Evolutionary conservation across 1,140 invertebrate species (phyloP), one percentile per base, ranked within the genome.

Genomic region (Zaprionus nigranus): DNA sequence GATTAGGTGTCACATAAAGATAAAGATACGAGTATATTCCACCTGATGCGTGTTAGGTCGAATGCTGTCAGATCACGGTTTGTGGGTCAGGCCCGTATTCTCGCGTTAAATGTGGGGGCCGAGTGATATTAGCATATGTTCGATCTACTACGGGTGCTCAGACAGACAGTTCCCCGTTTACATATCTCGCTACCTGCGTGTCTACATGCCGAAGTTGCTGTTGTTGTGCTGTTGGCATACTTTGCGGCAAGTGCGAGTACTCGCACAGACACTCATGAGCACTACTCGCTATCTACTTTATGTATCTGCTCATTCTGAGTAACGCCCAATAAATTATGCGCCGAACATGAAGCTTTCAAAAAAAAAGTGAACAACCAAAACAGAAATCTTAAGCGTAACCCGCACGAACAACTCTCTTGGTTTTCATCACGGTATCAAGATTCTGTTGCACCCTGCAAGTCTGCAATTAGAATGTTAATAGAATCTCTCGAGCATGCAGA

Each of bases 271-370:
- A 54, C 49, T 34, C 57, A 59, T 61, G 49, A 43, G 51, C 40
- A 30, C 20, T 17, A 12, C 15, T n/a, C 56, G 59, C 60, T 63
- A 70, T 75, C 72, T 75, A 43, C 71, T 62, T 62, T 74, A 74
- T 69, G 71, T 62, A 74, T 69, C 66, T 75, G 63, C 70, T 75
- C 72, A 70, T 75, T 75, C 66, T 70, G 61, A 63, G 78, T 81
- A 84, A 81, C 81, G 81, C 85, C 81, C 83, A 88, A 88, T 88
- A 90, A 88, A 90, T 85, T 88, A 90, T 88, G 85, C 79, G 79
- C 70, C 63, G 65, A 65, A 67, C 57, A 77, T 72, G 64, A 66
- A 81, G 81, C 85, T 88, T 88, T 88, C 85, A 90, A 88, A 88
- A 81, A 72, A 62, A 63, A 66, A 71, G 64, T 22, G 24, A 69